A percentile compares a stretch with the other conserved stretches of the same genome.
Evolutionary conservation across 2,113 vertebrate species (phyloP).

Genomic region (Microtus montanus): DNA sequence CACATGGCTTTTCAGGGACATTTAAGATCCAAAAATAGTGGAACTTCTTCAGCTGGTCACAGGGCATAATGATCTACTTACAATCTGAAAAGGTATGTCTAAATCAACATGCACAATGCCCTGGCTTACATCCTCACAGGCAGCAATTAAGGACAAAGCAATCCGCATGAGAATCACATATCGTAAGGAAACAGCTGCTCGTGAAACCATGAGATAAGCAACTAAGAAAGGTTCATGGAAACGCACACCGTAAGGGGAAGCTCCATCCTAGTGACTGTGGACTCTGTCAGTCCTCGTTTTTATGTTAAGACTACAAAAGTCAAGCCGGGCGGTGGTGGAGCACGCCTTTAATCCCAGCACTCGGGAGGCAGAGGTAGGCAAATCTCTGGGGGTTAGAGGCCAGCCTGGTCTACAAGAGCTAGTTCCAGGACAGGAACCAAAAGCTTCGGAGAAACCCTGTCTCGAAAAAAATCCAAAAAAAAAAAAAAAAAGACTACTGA

Average conservation of each 20-base stretch:
- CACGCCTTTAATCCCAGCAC: no score
- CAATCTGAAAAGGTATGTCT: background rate
- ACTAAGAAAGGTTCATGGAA: background rate
- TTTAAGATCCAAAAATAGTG: background rate
- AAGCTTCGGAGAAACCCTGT: no score
- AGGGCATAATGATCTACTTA: background rate
- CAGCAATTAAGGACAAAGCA: conserved; percentile 13
- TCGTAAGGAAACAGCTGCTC: conserved; percentile 2
- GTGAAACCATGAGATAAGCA: background rate
- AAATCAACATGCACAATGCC: background rate
- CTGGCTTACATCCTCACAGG: background rate
- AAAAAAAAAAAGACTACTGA: background rate
- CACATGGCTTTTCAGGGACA: background rate
- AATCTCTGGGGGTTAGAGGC: no score
- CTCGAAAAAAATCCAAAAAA: no score
- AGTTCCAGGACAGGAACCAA: no score
- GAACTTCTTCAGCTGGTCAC: background rate
- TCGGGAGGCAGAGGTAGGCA: no score
- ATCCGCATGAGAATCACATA: background rate
- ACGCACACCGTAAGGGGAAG: background rate
- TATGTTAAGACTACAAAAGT: background rate
- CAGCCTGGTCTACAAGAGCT: no score
- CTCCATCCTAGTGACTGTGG: background rate
- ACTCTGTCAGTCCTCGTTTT: background rate
- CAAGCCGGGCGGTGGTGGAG: background rate